Evolutionary conservation across 2,797 vertebrate species (phyloP), one percentile per base, ranked within the genome.

Genomic region (Poeciliopsis turneri): DNA sequence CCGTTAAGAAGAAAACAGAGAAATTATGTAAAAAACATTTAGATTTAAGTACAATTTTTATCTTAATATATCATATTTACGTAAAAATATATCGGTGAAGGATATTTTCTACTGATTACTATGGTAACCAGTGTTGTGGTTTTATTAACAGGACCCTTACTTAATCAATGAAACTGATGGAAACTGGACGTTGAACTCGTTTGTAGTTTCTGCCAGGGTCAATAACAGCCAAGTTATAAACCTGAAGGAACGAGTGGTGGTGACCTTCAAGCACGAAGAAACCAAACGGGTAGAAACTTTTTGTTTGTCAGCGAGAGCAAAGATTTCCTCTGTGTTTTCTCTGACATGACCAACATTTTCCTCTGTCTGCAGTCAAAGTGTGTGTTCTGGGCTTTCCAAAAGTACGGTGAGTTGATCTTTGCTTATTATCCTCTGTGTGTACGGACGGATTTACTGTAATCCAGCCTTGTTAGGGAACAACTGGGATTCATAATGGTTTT

Each of bases 361-460:
- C 4, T 20, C 5, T 64, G 55, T 76, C 75, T 82, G 57, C 89
- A 98, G 97, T 78, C 82, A 18, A 47, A 83, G 13, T 98, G 97
- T 7, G 91, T 94, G 72, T 99, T 97, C 89, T 98, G 97, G 97
- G 96, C 98, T 93, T 96, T 97, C 36, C 74, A 80, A 33, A 93
- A 84, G 82, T 96, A 97, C 9, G n/a, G 97, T 97, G 89, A 96
- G 96, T 77, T 68, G 0, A 12, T 78, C 11, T 25, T 78, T 71
- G 33, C 75, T 77, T 66, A 45, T 41, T 68, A 2, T 59, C 47
- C 36, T 55, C 70, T 13, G 12, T 75, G 53, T 84, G 69, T 72
- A 79, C 23, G 74, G 0, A n/a, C 76, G 30, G 16, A 70, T 81
- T 83, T 51, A 45, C 9, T 47, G 46, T 30, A 39, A 57, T 18